A percentile compares a stretch with the other conserved stretches of the same genome.
These are phyloP conservation scores for Mormyrus hasselquistii DNA, from an alignment of 2,797 vertebrate genomes.

Conservation along the genomic window DNA sequence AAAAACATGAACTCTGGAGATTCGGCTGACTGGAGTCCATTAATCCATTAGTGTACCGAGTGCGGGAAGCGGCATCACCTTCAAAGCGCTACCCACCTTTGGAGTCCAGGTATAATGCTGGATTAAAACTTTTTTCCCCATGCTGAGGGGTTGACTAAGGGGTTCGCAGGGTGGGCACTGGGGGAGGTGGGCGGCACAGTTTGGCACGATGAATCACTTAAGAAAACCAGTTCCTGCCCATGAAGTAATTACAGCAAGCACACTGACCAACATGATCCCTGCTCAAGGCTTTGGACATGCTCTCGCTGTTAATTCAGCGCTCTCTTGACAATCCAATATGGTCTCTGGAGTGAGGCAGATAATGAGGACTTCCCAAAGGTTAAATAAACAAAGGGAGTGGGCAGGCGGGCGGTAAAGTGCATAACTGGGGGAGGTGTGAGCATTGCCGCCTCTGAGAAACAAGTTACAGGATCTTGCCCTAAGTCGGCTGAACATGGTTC, in stretches of 20 bases:
- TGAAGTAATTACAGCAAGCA: slow-evolving; percentile 65
- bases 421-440: slow-evolving; percentile 14
- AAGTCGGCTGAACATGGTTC: not conserved
- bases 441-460: not conserved
- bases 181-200: slow-evolving; percentile 31
- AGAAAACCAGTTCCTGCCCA: slow-evolving; percentile 58
- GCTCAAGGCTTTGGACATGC: slow-evolving; percentile 64
- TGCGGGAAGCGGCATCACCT: slow-evolving; percentile 23
- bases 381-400: slow-evolving; percentile 57
- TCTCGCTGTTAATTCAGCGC: slow-evolving; percentile 65
- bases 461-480: not conserved
- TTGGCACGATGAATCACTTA: slow-evolving; percentile 58
- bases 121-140: slow-evolving; percentile 19
- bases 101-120: slow-evolving; percentile 18
- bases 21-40: not conserved
- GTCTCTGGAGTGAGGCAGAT: slow-evolving; percentile 49
- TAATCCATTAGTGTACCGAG: slow-evolving; percentile 28
- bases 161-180: not conserved
- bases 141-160: not conserved
- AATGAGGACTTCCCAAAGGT: slow-evolving; percentile 72
- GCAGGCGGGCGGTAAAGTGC: not conserved
- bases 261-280: slow-evolving; percentile 59
- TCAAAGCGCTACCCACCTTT: slow-evolving; percentile 32
- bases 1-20: not conserved
- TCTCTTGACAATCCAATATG: slow-evolving; percentile 57